Conservation (phyloP, 1,140 invertebrate genomes). For the Bactericera cockerelli region DNA sequence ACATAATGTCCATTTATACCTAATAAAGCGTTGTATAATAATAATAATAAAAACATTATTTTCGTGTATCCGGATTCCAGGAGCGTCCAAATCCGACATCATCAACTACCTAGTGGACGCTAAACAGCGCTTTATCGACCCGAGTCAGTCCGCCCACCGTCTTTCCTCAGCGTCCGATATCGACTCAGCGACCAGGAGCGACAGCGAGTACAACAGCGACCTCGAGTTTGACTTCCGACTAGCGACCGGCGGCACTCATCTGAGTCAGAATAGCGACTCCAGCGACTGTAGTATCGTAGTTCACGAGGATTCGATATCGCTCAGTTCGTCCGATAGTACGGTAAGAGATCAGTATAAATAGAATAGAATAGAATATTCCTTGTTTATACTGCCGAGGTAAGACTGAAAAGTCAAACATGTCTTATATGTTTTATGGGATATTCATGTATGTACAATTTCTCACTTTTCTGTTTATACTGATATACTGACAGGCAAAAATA, state of each 20-base stretch:
- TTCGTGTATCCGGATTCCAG: no score
- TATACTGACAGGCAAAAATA: no score
- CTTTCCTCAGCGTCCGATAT: slow-evolving; percentile 22
- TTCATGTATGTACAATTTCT: no score
- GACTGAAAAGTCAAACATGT: no score
- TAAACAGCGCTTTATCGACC: slow-evolving; percentile 49
- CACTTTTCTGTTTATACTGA: no score
- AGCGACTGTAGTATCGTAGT: not conserved
- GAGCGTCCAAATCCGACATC: slow-evolving; percentile 72
- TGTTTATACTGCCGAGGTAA: no score
- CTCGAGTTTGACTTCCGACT: slow-evolving; percentile 8
- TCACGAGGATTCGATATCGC: not conserved
- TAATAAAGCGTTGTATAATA: no score
- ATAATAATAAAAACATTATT: no score
- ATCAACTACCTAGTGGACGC: slow-evolving; percentile 74
- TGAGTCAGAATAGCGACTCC: not conserved
- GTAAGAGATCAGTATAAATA: no score
- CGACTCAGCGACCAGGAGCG: not conserved
- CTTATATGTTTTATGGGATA: no score
- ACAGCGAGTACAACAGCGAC: not conserved
- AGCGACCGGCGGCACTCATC: not conserved
- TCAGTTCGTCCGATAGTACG: not conserved
- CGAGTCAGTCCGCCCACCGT: slow-evolving; percentile 19
- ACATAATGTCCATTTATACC: no score
- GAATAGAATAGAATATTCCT: no score